Base-by-base conservation (phyloP, 2,113 vertebrate genomes). In the Vulpes ferrilata region DNA sequence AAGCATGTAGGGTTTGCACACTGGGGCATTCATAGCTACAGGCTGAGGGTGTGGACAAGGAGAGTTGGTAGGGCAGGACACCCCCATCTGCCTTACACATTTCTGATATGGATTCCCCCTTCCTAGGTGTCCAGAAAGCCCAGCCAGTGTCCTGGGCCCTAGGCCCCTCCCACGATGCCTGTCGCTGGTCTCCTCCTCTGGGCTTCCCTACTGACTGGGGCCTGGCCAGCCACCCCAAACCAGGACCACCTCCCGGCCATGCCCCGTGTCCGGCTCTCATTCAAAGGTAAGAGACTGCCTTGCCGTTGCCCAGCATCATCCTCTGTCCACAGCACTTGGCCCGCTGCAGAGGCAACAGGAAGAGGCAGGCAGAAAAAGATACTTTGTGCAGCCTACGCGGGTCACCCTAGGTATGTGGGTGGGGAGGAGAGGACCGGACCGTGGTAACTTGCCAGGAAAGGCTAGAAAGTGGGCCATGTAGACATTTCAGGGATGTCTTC, bases 241-340 rank as follows among this genome's bases (percentile, higher is more conserved):
- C 99, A 99, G 97, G 99, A 99, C 95, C 98, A 98, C 86, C 9
- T 98, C 87, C 95, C 96, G 0, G 98, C 98, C 93, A 98, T 97
- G 0, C 98, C 99, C 1, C 96, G 99, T 10, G 98, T 99, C 78
- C 98, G 98, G 96, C 99, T 99, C 65, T 99, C 99, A 78, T 99
- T 99, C 98, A 99, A 99, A 99, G 99, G 99, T 99, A 99, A 98
- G 98, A 96, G 38, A n/a, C 62, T 48, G 3, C 60, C 32, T 76
- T n/a, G 53, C 25, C 25, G 57, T 69, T 60, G 30, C 23, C 48
- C 5, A 43, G 22, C 43, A 0, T 8, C 22, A 0, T 65, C 27
- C 38, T 84, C 25, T 69, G 69, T 60, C 76, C 51, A 11, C 2
- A 59, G 48, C 11, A 7, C 35, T 85, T 51, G 20, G 19, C 32